phyloP scores from a whole-genome alignment of 2,797 vertebrate genomes.

The Arremon aurantiirostris region DNA sequence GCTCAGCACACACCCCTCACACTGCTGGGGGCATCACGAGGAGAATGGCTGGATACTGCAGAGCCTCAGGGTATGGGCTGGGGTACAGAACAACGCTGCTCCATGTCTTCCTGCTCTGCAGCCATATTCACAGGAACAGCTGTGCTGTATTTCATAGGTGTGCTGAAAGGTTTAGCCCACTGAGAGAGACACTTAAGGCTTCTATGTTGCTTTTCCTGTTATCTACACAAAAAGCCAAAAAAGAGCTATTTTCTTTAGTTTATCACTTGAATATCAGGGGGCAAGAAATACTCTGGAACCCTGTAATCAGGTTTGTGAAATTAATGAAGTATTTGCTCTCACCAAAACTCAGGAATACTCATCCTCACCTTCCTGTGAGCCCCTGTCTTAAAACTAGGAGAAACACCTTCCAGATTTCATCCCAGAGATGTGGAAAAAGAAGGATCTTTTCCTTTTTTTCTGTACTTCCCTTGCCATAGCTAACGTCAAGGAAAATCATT shows the following conservation, averaged over 20 bases:
- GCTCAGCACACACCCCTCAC: rapidly evolving
- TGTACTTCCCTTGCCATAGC: not conserved
- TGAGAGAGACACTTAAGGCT: not conserved
- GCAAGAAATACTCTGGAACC: not conserved
- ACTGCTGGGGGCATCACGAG: rapidly evolving
- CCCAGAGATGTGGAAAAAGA: not conserved
- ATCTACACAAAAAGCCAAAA: not conserved
- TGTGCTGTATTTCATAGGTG: not conserved
- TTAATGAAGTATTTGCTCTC: not conserved
- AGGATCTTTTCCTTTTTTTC: not conserved
- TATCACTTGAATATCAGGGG: not conserved
- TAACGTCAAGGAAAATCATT: not conserved
- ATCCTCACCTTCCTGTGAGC: not conserved
- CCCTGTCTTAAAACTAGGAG: not conserved
- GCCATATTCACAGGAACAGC: not conserved
- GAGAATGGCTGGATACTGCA: not conserved
- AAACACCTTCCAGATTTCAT: not conserved
- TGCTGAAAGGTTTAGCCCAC: not conserved
- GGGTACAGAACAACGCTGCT: not conserved
- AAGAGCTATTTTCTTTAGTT: not conserved
- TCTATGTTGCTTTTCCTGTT: not conserved
- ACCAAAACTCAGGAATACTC: not conserved
- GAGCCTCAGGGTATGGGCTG: not conserved
- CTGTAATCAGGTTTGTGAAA: not conserved
- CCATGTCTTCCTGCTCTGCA: rapidly evolving